phyloP scores from a whole-genome alignment of 1,140 invertebrate species.

The Sitodiplosis mosellana region DNA sequence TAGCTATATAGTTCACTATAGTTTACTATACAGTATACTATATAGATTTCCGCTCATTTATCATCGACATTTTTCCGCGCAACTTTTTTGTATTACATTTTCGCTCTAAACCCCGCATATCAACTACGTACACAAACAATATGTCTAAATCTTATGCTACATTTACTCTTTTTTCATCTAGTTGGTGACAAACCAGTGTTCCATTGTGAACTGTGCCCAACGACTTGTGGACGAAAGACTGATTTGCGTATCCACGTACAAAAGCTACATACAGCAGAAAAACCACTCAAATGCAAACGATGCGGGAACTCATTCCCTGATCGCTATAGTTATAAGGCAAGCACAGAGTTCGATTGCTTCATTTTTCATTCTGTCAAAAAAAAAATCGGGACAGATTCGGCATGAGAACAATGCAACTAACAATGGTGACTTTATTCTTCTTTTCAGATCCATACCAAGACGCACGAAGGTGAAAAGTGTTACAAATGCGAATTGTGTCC shows the following conservation, averaged over 20 bases:
- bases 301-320: constrained; percentile 88
- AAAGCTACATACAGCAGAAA: constrained; percentile 87
- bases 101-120: too few relatives aligned
- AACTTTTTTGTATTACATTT: too few relatives aligned
- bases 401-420: neutral
- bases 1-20: too few relatives aligned
- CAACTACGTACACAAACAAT: too few relatives aligned
- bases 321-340: constrained; percentile 50
- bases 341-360: neutral
- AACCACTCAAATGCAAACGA: constrained; percentile 78
- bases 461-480: constrained; percentile 94
- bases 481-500: constrained; percentile 90
- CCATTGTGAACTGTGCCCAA: constrained; percentile 86
- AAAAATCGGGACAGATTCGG: too few relatives aligned
- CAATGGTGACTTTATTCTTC: neutral
- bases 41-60: too few relatives aligned
- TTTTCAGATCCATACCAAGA: constrained; percentile 25
- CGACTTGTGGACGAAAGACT: constrained; percentile 91
- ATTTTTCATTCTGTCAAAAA: too few relatives aligned
- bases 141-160: too few relatives aligned
- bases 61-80: too few relatives aligned
- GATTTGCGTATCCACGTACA: constrained; percentile 92
- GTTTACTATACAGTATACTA: too few relatives aligned
- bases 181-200: constrained; percentile 86
- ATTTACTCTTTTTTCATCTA: constrained; percentile 20